Base-by-base conservation (phyloP, 1,140 invertebrate species). In the Orchestia grillus region DNA sequence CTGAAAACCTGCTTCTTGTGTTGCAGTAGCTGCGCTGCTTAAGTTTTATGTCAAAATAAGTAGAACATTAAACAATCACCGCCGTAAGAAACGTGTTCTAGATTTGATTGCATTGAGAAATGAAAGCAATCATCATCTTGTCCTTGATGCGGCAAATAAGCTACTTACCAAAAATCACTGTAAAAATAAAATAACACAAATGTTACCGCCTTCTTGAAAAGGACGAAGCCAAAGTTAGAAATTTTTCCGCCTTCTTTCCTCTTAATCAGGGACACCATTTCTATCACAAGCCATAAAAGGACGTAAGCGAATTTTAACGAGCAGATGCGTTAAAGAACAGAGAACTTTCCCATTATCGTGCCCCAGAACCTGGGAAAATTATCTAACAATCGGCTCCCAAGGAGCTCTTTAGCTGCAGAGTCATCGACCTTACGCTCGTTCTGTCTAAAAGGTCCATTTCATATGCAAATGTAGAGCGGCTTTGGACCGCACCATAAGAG, bases 301-400 rank as follows among this genome's bases (percentile, higher is more conserved):
- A 77, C 62, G 62, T 77, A 77, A 77, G 62, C 62, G 62, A 77
- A 77, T 77, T 77, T 77, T 77, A 77, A 77, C 62, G 62, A 77
- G 15, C 62, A 77, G 62, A 77, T 77, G 62, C 62, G 62, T 36
- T 77, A 28, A 36, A 77, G 62, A 36, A 77, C 62, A 77, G 1
- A 77, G 62, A 77, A 28, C 28, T 28, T 77, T 3, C 11, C 28
- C 62, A 77, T 77, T 77, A 77, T 23, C 62, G 62, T 77, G 62
- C 62, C 11, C 62, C 15, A 36, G 1, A 77, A 77, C 62, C 62
- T 77, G 28, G 36, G 62, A 77, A 77, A 77, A 77, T 77, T 77
- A 77, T 36, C 62, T 23, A 77, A 77, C 62, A 77, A 77, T 77
- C 11, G 11, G 15, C 62, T 77, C 62, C 62, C 15, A 77, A 77